Conservation (phyloP, 2,888 invertebrate species). For the Linyphia triangularis region DNA sequence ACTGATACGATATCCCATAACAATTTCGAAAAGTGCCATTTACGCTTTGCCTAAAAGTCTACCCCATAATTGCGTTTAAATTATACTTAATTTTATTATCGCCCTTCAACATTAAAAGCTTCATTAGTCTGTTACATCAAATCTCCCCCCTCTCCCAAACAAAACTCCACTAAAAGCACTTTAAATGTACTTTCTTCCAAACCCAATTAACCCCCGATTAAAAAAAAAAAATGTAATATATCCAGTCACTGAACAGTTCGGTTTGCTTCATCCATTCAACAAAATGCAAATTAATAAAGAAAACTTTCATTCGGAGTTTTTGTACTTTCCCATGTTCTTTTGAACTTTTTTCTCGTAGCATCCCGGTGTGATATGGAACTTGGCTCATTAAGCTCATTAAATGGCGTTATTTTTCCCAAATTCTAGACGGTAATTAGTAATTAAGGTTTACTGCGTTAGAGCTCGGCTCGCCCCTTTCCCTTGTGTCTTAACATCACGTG, state of each 20-base stretch:
- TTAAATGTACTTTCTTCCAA: background rate
- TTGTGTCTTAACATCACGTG: background rate
- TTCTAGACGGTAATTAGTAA: constrained; percentile 52
- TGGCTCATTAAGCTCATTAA: constrained; percentile 46
- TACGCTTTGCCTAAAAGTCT: too few relatives aligned
- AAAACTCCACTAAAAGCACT: background rate
- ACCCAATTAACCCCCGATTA: background rate
- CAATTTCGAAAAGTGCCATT: too few relatives aligned
- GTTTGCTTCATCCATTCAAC: background rate
- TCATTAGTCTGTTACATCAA: background rate
- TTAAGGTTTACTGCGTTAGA: constrained; percentile 8
- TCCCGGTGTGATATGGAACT: background rate
- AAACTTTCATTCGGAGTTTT: background rate
- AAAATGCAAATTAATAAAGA: constrained; percentile 11
- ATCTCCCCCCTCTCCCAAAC: background rate
- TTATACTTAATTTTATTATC: too few relatives aligned
- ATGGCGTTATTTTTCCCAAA: constrained; percentile 30
- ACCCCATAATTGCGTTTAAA: too few relatives aligned
- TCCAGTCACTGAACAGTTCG: background rate
- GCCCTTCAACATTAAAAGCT: too few relatives aligned
- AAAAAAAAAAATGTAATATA: background rate
- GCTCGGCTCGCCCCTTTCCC: background rate
- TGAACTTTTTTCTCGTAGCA: background rate
- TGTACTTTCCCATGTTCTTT: constrained; percentile 1
- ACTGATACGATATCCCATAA: too few relatives aligned